These are phyloP conservation scores for Pseudococcus viburni DNA, from an alignment of 2,888 invertebrate genomes.

Conservation along the genomic window DNA sequence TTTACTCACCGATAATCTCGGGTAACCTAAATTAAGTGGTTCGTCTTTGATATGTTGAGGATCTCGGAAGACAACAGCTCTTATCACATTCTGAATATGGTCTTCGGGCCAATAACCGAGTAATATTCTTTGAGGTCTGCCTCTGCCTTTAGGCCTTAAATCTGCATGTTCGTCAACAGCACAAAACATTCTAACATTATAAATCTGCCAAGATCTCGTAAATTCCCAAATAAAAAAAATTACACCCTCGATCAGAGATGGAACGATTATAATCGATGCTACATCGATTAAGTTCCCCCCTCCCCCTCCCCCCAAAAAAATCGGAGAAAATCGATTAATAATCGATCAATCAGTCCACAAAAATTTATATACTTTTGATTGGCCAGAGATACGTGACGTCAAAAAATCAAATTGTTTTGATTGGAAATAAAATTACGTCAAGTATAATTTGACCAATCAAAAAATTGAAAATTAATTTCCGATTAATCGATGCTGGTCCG, in stretches of 20 bases:
- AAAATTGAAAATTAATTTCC: no score
- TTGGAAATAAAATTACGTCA: no score
- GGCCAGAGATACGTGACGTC: no score
- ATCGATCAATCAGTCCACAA: no score
- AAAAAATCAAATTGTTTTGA: no score
- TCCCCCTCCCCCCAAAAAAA: no score
- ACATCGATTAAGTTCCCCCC: no score
- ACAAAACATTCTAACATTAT: constrained; percentile 54
- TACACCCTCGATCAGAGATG: neutral
- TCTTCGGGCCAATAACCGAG: constrained; percentile 95
- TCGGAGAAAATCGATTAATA: no score
- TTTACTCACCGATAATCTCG: constrained; percentile 76
- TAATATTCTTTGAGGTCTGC: constrained; percentile 90
- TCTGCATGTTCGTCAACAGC: constrained; percentile 73
- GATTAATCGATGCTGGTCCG: no score
- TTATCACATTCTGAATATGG: constrained; percentile 92
- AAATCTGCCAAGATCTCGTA: neutral
- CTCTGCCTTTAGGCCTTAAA: constrained; percentile 91
- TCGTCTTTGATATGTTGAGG: constrained; percentile 85
- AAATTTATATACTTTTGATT: no score
- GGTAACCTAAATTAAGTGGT: constrained; percentile 75
- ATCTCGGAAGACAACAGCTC: constrained; percentile 93
- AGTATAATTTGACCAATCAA: no score
- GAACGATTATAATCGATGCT: no score
- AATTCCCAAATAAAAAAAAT: neutral